phyloP scores from a whole-genome alignment of 2,113 vertebrate genomes.

The Phainopepla nitens region DNA sequence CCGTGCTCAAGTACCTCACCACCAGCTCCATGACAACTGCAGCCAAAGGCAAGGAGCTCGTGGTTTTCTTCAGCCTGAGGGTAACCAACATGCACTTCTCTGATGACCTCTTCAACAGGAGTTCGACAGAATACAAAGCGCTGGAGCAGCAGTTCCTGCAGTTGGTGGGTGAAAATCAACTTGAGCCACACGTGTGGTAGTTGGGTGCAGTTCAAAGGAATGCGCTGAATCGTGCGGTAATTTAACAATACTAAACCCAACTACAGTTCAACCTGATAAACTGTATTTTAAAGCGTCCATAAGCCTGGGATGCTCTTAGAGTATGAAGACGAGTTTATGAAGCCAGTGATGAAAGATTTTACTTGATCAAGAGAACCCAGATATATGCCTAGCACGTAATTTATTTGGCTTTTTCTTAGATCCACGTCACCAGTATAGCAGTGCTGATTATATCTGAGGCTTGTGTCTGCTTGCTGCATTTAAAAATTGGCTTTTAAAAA shows the following conservation, averaged over 20 bases:
- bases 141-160: slow-evolving; percentile 85
- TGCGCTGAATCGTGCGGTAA: not conserved
- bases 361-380: not conserved
- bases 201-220: not conserved
- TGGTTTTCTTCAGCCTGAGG: slow-evolving; percentile 91
- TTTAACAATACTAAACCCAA: not conserved
- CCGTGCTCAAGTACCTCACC: slow-evolving; percentile 75
- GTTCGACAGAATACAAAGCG: slow-evolving; percentile 80
- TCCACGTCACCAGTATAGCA: not conserved
- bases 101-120: slow-evolving; percentile 87
- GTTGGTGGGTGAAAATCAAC: slow-evolving; percentile 78
- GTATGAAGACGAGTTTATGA: not conserved
- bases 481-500: slow-evolving; percentile 16
- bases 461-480: not conserved
- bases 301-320: not conserved
- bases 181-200: rapidly evolving
- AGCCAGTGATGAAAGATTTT: not conserved
- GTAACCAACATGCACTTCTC: slow-evolving; percentile 92
- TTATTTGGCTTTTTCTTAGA: not conserved
- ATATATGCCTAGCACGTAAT: not conserved
- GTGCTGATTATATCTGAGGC: not conserved
- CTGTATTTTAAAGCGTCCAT: not conserved
- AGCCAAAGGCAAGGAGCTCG: slow-evolving; percentile 78
- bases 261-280: not conserved
- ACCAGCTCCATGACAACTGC: slow-evolving; percentile 77